Percentiles rank a stretch among this genome's conserved stretches.
These are phyloP conservation scores for Odobenus rosmarus DNA, from an alignment of 2,113 vertebrate species.

Conservation along the genomic window DNA sequence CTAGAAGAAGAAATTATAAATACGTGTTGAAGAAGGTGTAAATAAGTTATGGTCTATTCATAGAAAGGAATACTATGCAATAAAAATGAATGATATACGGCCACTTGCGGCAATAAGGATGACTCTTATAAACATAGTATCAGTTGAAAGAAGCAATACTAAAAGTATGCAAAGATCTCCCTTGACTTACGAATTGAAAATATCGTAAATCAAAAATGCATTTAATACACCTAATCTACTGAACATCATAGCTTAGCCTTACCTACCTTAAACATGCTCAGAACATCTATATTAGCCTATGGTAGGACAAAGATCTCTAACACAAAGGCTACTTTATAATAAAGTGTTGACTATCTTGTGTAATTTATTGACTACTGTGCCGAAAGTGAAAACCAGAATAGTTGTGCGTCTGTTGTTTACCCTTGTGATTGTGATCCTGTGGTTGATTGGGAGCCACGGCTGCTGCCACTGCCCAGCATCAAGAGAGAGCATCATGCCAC, in stretches of 20 bases:
- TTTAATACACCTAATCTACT: not conserved
- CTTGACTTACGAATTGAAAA: not conserved
- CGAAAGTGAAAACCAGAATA: not conserved
- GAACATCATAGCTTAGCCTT: not conserved
- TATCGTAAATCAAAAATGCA: not conserved
- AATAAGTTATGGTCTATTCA: not conserved
- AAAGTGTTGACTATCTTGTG: not conserved
- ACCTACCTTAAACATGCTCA: not conserved
- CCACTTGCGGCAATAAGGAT: not conserved
- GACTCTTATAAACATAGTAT: constrained; percentile 8
- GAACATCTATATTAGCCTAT: not conserved
- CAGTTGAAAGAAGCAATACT: not conserved
- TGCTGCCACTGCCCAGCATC: not conserved
- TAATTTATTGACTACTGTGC: not conserved
- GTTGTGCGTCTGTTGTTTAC: not conserved
- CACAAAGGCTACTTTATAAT: not conserved
- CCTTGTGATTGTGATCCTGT: not conserved
- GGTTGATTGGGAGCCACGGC: not conserved
- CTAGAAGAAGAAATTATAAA: not conserved
- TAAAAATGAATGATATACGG: not conserved
- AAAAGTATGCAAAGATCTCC: not conserved
- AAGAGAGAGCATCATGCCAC: not conserved
- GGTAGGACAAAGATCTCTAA: not conserved
- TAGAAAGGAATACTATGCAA: not conserved
- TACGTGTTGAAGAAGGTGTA: not conserved